Base-by-base conservation (phyloP, 2,113 vertebrate species). In the Seriola quinqueradiata region DNA sequence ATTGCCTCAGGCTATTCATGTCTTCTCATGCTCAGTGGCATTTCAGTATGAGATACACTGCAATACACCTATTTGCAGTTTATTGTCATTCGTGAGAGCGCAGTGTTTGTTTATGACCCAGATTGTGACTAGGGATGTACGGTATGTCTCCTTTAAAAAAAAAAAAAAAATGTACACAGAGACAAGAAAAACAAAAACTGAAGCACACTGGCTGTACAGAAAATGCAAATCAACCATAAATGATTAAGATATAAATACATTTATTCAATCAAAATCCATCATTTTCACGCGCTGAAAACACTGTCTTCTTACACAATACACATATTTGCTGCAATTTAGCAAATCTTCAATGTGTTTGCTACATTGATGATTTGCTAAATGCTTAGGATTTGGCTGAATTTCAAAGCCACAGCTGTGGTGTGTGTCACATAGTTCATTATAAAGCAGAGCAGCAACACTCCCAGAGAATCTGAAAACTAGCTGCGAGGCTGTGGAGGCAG, bases 1-100 rank as follows among this genome's bases (percentile, higher is more conserved):
- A 0, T 13, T 4, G 61, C 90, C 84, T n/a, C 7, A 19, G 75
- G 84, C 5, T 23, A 1, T 61, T 82, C 80, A 16, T 82, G 86
- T 82, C 82, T 61, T 34, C 70, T 78, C 71, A 75, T 72, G 82
- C 79, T 73, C 57, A 3, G 5, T 48, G 58, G 65, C 58, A 77
- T 74, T 63, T 79, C 42, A 81, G 57, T 69, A 68, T 3, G 12
- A 5, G 10, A 11, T 70, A 55, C 13, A 68, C 21, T 1, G 10
- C 38, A 57, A 40, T 52, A 63, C 40, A 79, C 54, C 9, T 54
- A 72, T 50, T 83, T 48, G 73, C 52, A 55, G 21, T 60, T 76
- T 14, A 42, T 8, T 54, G n/a, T 7, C 52, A 69, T 40, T 70
- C 14, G 12, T 65, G 76, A 36, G 44, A 54, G 34, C 46, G 34